Percentiles rank a stretch among this genome's conserved stretches.
Evolutionary conservation across 1,140 invertebrate genomes (phyloP).

Genomic region (Ips nitidus): DNA sequence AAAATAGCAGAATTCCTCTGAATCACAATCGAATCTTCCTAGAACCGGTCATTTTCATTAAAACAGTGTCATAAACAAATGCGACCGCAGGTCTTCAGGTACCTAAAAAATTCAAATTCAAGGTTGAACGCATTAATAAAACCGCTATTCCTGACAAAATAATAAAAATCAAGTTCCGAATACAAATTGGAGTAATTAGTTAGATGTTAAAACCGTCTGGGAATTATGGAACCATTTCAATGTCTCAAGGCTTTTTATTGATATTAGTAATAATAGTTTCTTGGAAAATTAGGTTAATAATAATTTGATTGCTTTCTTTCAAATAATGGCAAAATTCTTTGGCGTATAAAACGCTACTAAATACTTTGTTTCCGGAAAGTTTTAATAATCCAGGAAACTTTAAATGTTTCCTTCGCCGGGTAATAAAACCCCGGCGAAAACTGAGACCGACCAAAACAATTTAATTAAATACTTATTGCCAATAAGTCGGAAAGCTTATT

Average conservation of each 20-base stretch:
- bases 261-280: not conserved
- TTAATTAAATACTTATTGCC: slow-evolving; percentile 7
- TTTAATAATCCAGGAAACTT: not conserved
- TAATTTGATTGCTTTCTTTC: not conserved
- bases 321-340: not conserved
- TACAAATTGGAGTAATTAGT: slow-evolving; percentile 5
- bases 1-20: too few species aligned
- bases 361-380: not conserved
- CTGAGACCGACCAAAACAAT: slow-evolving; percentile 2
- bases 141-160: not conserved
- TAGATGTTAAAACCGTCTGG: not conserved
- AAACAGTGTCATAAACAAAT: slow-evolving; percentile 4
- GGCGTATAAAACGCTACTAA: not conserved
- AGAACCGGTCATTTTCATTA: not conserved
- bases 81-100: not conserved
- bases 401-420: not conserved
- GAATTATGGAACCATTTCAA: not conserved
- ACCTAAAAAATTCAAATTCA: not conserved
- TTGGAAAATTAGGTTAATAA: not conserved
- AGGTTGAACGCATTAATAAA: not conserved
- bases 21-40: not conserved
- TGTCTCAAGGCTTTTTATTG: not conserved
- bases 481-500: slow-evolving; percentile 4
- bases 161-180: not conserved
- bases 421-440: not conserved